Conservation (phyloP, 2,797 vertebrate species). For the Galago senegalensis region DNA sequence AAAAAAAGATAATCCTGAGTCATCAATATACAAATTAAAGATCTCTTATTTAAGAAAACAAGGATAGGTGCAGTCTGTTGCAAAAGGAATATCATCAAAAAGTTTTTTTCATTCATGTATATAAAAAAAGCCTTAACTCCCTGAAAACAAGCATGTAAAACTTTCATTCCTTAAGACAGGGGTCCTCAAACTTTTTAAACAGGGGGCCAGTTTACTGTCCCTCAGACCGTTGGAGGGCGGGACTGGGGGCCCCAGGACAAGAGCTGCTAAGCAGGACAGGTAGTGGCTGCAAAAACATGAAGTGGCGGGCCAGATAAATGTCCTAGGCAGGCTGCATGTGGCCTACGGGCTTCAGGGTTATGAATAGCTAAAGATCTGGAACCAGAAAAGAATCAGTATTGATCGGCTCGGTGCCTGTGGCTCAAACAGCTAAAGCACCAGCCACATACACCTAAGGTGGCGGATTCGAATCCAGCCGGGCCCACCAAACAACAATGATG, state of each 20-base stretch:
- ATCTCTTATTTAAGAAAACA: constrained; percentile 37
- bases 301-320: too few relatives aligned
- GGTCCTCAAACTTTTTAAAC: too few relatives aligned
- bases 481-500: too few relatives aligned
- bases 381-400: neutral
- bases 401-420: neutral
- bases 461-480: too few relatives aligned
- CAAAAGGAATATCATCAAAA: constrained; percentile 22
- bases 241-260: too few relatives aligned
- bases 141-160: constrained; percentile 45
- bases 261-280: too few relatives aligned
- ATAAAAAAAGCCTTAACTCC: constrained; percentile 36
- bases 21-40: constrained; percentile 33
- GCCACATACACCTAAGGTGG: too few relatives aligned
- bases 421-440: too few relatives aligned
- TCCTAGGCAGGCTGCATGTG: too few relatives aligned
- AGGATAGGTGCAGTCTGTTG: neutral
- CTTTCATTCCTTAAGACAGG: neutral
- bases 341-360: neutral
- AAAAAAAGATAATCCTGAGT: neutral
- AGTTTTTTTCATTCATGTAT: neutral
- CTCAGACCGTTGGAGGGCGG: too few relatives aligned
- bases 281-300: too few relatives aligned
- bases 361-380: neutral
- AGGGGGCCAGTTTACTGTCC: too few relatives aligned